A percentile compares a stretch with the other conserved stretches of the same genome.
Evolutionary conservation across 2,888 invertebrate species (phyloP).

Genomic region (Thysanoteuthis rhombus): DNA sequence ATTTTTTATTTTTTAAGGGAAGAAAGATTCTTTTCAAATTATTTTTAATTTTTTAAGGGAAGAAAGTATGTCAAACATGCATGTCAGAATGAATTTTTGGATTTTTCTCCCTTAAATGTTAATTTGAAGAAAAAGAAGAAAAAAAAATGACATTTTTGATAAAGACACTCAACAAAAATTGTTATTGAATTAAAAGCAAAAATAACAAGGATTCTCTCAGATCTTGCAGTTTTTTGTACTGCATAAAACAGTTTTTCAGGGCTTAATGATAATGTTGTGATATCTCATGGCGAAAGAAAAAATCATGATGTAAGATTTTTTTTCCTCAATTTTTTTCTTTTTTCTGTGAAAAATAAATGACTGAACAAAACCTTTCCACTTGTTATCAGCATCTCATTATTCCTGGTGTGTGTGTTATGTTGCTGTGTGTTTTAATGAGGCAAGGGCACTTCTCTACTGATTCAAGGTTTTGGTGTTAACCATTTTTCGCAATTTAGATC

Average conservation of each 20-base stretch:
- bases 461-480: conserved; percentile 44
- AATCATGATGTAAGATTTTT: conserved; percentile 21
- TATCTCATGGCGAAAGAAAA: conserved; percentile 21
- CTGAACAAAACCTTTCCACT: conserved; percentile 15
- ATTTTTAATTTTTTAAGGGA: neutral
- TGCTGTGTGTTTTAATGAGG: conserved; percentile 32
- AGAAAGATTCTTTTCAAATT: neutral
- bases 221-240: conserved; percentile 32
- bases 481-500: conserved; percentile 35
- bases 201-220: neutral
- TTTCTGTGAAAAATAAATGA: conserved; percentile 33
- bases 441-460: conserved; percentile 32
- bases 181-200: neutral
- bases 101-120: too few relatives aligned
- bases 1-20: neutral
- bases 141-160: neutral
- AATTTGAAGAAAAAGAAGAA: neutral
- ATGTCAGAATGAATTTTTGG: too few relatives aligned
- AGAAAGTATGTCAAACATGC: too few relatives aligned
- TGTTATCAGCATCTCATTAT: conserved; percentile 41
- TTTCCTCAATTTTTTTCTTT: neutral
- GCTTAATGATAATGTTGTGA: conserved; percentile 30
- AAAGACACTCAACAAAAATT: neutral
- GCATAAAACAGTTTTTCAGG: conserved; percentile 28
- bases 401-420: conserved; percentile 26